phyloP scores from a whole-genome alignment of 2,888 invertebrate genomes.

The Abrostola triplasia region DNA sequence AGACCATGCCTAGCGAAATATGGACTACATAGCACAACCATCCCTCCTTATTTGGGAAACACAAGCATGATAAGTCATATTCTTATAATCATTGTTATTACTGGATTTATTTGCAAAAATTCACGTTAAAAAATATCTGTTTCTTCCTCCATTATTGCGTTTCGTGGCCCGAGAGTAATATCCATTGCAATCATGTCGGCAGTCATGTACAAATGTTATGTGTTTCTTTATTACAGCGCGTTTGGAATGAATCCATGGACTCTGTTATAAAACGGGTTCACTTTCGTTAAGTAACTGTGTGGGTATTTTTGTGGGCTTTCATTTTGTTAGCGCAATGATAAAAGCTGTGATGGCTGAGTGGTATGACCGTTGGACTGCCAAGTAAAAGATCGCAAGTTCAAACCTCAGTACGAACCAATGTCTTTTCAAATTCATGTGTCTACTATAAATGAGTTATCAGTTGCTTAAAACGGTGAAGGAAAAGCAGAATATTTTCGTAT shows the following conservation, averaged over 20 bases:
- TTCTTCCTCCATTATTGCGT: constrained; percentile 26
- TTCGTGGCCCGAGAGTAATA: constrained; percentile 26
- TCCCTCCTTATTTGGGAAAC: too few relatives aligned
- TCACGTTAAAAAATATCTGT: constrained; percentile 7
- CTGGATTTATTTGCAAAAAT: background rate
- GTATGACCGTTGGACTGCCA: too few relatives aligned
- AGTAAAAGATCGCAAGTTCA: too few relatives aligned
- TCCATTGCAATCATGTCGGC: constrained; percentile 24
- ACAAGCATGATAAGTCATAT: too few relatives aligned
- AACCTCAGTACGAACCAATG: too few relatives aligned
- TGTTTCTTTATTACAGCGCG: constrained; percentile 40
- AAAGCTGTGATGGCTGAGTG: background rate
- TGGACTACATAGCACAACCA: too few relatives aligned
- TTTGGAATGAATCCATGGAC: constrained; percentile 16
- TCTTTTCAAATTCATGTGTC: too few relatives aligned
- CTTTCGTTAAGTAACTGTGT: constrained; percentile 36
- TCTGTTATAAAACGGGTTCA: constrained; percentile 37
- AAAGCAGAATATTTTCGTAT: too few relatives aligned
- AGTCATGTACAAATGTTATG: constrained; percentile 25
- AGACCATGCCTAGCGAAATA: too few relatives aligned
- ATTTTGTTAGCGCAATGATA: constrained; percentile 6
- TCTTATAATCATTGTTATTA: background rate
- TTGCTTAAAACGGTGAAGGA: too few relatives aligned
- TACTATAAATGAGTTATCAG: too few relatives aligned
- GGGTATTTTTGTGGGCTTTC: background rate